phyloP scores from a whole-genome alignment of 2,888 invertebrate species.

The Ethmia dodecea region DNA sequence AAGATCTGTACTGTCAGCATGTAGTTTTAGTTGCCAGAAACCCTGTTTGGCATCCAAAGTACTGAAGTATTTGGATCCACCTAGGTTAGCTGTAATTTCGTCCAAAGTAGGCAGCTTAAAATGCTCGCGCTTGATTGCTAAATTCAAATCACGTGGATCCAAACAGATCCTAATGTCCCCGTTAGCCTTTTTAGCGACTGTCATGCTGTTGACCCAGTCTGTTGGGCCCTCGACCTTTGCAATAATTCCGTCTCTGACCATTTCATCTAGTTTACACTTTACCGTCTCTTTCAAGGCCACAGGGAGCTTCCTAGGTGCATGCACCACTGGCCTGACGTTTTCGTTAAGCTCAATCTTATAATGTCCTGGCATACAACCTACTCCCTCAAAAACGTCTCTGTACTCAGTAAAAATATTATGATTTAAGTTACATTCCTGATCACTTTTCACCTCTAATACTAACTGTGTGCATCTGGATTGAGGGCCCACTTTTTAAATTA shows the following conservation, averaged over 20 bases:
- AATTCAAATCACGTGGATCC: conserved; percentile 11
- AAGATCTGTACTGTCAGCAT: conserved; percentile 18
- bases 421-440: too few relatives aligned
- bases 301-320: conserved; percentile 20
- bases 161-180: neutral
- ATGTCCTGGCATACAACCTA: neutral
- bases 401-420: too few relatives aligned
- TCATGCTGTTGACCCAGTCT: conserved; percentile 20
- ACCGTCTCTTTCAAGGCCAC: conserved; percentile 19
- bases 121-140: conserved; percentile 13
- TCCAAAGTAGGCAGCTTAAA: conserved; percentile 17
- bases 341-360: neutral
- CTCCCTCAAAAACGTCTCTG: too few relatives aligned
- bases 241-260: conserved; percentile 13
- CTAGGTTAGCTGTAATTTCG: conserved; percentile 13
- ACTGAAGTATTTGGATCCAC: conserved; percentile 12
- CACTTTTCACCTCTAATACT: too few relatives aligned
- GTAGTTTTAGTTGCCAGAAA: conserved; percentile 18
- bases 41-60: conserved; percentile 20
- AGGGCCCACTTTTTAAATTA: too few relatives aligned
- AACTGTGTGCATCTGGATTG: too few relatives aligned
- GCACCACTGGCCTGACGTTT: conserved; percentile 10
- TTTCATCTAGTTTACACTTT: conserved; percentile 7
- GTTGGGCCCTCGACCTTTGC: conserved; percentile 16
- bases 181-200: conserved; percentile 15